Percentiles rank a stretch among this genome's conserved stretches.
These are phyloP conservation scores for Amphibalanus amphitrite DNA, from an alignment of 1,140 invertebrate species.

Conservation along the genomic window DNA sequence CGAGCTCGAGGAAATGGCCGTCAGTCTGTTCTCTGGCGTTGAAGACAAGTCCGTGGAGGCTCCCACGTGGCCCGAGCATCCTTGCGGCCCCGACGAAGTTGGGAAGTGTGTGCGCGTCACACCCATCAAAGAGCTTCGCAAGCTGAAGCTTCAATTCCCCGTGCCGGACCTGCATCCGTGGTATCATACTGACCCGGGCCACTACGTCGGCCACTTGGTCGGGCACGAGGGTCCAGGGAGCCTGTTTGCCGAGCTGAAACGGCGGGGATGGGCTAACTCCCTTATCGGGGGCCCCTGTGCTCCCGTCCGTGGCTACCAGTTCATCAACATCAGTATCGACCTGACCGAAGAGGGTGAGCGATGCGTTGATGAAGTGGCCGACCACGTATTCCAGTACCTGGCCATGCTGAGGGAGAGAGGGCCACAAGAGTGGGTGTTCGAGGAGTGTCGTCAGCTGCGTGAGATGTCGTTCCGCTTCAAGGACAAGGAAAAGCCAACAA, in stretches of 20 bases:
- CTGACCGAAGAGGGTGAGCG: constrained; percentile 75
- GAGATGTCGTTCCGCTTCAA: constrained; percentile 74
- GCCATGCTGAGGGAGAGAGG: constrained; percentile 55
- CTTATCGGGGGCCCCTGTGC: constrained; percentile 55
- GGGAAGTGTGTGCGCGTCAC: constrained; percentile 30
- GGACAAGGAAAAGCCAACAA: constrained; percentile 64
- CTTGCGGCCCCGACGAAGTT: constrained; percentile 47
- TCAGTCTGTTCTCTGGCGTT: constrained; percentile 56
- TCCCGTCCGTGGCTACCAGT: constrained; percentile 66
- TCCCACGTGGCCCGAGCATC: constrained; percentile 60
- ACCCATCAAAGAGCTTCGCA: constrained; percentile 80
- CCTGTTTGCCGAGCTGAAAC: constrained; percentile 67
- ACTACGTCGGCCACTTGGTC: constrained; percentile 38
- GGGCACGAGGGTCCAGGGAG: constrained; percentile 93
- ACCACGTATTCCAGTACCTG: constrained; percentile 75
- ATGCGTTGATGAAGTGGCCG: constrained; percentile 70
- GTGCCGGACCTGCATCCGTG: constrained; percentile 63
- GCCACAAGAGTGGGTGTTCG: constrained; percentile 72
- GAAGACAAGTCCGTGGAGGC: constrained; percentile 54
- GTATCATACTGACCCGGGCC: constrained; percentile 31
- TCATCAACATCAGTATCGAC: constrained; percentile 75
- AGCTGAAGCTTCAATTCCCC: constrained; percentile 69
- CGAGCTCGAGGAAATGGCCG: constrained; percentile 60
- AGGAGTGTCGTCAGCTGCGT: constrained; percentile 63
- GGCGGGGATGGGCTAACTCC: constrained; percentile 70